phyloP scores from a whole-genome alignment of 1,140 invertebrate species.

The Eriosoma lanigerum region DNA sequence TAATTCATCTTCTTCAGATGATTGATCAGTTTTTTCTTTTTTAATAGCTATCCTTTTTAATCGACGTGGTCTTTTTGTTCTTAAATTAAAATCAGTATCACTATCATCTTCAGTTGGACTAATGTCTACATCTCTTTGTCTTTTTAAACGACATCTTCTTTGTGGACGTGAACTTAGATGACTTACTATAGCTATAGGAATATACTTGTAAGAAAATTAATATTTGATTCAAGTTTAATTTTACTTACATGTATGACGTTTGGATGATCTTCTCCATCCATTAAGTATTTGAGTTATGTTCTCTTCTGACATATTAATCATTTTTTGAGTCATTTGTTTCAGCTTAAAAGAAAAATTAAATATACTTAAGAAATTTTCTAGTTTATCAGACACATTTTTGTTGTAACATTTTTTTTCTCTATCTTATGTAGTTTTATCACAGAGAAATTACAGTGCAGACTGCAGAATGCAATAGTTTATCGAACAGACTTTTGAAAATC shows the following conservation, averaged over 20 bases:
- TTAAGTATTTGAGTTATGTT: constrained; percentile 25
- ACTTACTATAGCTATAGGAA: constrained; percentile 24
- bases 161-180: constrained; percentile 43
- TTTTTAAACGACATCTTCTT: constrained; percentile 39
- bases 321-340: constrained; percentile 36
- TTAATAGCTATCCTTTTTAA: constrained; percentile 10
- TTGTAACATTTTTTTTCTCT: too few relatives aligned
- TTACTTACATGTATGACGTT: constrained; percentile 15
- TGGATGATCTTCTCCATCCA: constrained; percentile 22
- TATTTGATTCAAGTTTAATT: neutral
- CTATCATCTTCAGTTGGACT: constrained; percentile 40
- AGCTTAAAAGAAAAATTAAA: constrained; percentile 7
- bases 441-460: too few relatives aligned
- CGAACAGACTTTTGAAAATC: too few relatives aligned
- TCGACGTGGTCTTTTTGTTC: constrained; percentile 3
- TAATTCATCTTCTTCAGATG: constrained; percentile 35
- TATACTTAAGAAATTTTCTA: neutral
- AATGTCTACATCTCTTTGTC: constrained; percentile 9
- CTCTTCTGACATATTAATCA: constrained; percentile 23
- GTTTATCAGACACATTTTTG: too few relatives aligned
- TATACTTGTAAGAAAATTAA: neutral
- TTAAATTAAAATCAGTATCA: constrained; percentile 41
- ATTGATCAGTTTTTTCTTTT: constrained; percentile 27
- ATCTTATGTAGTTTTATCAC: too few relatives aligned
- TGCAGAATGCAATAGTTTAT: too few relatives aligned